Percentiles rank a stretch among this genome's conserved stretches.
Conservation (phyloP, 2,113 vertebrate genomes). For the Alaudala cheleensis region DNA sequence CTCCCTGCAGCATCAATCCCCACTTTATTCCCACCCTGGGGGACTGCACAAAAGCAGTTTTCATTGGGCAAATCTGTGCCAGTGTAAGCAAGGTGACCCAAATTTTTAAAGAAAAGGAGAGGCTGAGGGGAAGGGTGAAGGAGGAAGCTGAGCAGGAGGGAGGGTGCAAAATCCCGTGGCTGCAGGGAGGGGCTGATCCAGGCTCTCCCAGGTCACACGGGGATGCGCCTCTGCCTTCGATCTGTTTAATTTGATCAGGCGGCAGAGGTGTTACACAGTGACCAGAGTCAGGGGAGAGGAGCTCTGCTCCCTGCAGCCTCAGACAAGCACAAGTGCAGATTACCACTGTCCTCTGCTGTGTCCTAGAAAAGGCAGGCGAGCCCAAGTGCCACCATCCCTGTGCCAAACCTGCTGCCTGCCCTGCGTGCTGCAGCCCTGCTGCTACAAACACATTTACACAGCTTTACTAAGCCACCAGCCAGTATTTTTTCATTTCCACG, state of each 20-base stretch:
- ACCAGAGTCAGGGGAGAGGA: background rate
- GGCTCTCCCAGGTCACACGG: background rate
- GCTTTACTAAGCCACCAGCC: background rate
- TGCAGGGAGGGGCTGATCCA: fast-evolving
- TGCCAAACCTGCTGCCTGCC: background rate
- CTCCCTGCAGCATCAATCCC: background rate
- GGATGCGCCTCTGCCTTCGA: background rate
- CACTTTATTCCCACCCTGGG: background rate
- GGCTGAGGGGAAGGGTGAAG: background rate
- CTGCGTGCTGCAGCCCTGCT: background rate
- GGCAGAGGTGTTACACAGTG: background rate
- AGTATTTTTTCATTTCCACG: background rate
- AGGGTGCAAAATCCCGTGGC: background rate
- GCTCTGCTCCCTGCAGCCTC: background rate
- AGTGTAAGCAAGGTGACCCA: slow-evolving; percentile 31
- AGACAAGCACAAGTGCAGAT: background rate
- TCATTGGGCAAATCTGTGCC: background rate
- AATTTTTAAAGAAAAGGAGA: background rate
- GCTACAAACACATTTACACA: background rate
- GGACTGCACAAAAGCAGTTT: background rate
- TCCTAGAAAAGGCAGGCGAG: background rate
- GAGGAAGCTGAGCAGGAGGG: background rate
- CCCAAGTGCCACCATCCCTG: fast-evolving
- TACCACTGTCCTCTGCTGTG: background rate
- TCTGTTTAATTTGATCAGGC: background rate